phyloP scores from a whole-genome alignment of 2,113 vertebrate species.

The Cnemophilus loriae region DNA sequence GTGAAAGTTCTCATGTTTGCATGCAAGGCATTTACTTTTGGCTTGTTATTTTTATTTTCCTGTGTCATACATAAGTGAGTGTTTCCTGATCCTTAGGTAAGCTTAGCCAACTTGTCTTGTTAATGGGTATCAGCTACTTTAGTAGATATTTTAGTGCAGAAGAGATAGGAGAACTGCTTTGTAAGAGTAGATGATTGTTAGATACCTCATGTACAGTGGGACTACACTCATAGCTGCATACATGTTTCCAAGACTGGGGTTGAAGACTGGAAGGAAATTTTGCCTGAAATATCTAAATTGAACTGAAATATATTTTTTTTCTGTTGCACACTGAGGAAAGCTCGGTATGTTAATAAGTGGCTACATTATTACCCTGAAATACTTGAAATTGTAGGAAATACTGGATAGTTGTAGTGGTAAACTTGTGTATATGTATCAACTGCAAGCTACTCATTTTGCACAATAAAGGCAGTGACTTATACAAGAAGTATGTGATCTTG shows the following conservation, averaged over 20 bases:
- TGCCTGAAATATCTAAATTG: background rate
- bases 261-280: background rate
- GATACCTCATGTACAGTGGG: background rate
- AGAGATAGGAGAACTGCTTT: background rate
- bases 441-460: background rate
- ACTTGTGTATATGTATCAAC: accelerated
- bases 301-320: background rate
- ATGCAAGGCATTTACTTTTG: background rate
- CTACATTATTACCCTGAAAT: background rate
- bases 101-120: background rate
- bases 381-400: background rate
- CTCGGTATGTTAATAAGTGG: background rate
- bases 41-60: background rate
- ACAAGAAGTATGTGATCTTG: background rate
- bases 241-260: background rate
- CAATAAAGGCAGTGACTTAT: background rate
- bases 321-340: background rate
- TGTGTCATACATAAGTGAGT: background rate
- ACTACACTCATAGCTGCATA: background rate
- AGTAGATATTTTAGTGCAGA: background rate
- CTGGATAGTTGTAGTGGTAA: background rate
- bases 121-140: background rate
- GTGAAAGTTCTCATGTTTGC: background rate
- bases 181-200: background rate
- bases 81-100: background rate